Evolutionary conservation across 2,888 invertebrate species (phyloP).

Genomic region (Volucella zonaria): DNA sequence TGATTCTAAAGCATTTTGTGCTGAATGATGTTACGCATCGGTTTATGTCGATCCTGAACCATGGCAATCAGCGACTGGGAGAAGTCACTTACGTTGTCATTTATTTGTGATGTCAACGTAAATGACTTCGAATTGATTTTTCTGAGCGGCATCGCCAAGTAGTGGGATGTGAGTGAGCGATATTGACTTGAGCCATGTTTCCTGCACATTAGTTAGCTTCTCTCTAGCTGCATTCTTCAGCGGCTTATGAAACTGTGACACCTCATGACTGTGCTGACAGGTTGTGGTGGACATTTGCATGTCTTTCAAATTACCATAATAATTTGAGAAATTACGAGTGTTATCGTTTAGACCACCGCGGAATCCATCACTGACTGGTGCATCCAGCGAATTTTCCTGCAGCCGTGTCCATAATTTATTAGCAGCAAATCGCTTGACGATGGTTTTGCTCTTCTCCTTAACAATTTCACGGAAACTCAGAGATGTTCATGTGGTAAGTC

Average conservation of each 20-base stretch:
- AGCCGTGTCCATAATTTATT: slow-evolving; percentile 95
- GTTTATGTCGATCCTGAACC: too few species aligned
- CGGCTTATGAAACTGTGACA: slow-evolving; percentile 96
- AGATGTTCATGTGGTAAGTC: slow-evolving; percentile 96
- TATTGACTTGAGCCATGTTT: too few species aligned
- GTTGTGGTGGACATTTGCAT: slow-evolving; percentile 94
- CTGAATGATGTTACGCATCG: too few species aligned
- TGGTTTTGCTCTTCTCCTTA: slow-evolving; percentile 96
- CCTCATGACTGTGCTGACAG: slow-evolving; percentile 94
- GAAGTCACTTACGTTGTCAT: too few species aligned
- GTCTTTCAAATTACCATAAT: slow-evolving; percentile 94
- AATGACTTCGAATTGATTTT: too few species aligned
- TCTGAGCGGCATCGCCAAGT: too few species aligned
- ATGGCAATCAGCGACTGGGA: too few species aligned
- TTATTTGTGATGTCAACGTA: too few species aligned
- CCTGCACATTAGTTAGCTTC: slow-evolving; percentile 94
- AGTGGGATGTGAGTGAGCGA: too few species aligned
- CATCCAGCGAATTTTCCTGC: slow-evolving; percentile 89
- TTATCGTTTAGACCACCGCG: slow-evolving; percentile 89
- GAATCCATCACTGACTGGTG: slow-evolving; percentile 84
- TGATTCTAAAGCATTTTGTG: too few species aligned
- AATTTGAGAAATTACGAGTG: slow-evolving; percentile 87
- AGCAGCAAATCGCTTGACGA: slow-evolving; percentile 97
- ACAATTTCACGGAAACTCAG: slow-evolving; percentile 93
- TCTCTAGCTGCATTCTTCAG: slow-evolving; percentile 93